Base-by-base conservation (phyloP, 2,797 vertebrate species). In the Falco novaeseelandiae region DNA sequence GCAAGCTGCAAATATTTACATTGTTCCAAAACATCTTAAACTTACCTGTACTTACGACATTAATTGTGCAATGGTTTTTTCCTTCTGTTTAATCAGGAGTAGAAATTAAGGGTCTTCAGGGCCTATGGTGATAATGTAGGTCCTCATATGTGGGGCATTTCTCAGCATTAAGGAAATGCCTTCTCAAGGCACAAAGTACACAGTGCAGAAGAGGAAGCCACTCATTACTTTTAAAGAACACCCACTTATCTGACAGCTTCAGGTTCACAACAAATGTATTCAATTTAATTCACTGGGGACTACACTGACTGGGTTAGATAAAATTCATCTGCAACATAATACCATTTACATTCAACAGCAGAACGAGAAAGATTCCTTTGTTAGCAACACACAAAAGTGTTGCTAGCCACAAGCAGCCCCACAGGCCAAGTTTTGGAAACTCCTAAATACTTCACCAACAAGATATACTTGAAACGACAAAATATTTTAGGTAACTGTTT, bases 61-160 rank as follows among this genome's bases (percentile, higher is more conserved):
- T 11, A 49, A 3, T 1, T 42, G 12, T 21, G 26, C 17, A 55
- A 29, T 17, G 21, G 2, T 27, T 57, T 67, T 80, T 77, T 21
- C 19, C 23, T 79, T 32, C 46, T 40, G 5, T 36, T 84, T 72
- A n/a, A 76, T 10, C 21, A 70, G 59, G 14, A 78, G 11, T 13
- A 67, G 46, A 80, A 77, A 40, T 70, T 3, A 52, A 51, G 9
- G 30, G 12, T 46, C 29, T 6, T 61, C 46, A 59, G 30, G 10
- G 12, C 18, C 21, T 38, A 12, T 9, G 48, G 25, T 36, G 25
- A 32, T 16, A 59, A 32, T 5, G 34, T 0, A 73, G 36, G 8
- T 8, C 27, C 14, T 55, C 12, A 2, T 2, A 6, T 0, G 1
- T 1, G 34, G 5, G 8, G n/a, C 8, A 30, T 51, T 95, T 73